These are phyloP conservation scores for Phoxinus dragarum DNA, from an alignment of 2,797 vertebrate species.

Conservation along the genomic window DNA sequence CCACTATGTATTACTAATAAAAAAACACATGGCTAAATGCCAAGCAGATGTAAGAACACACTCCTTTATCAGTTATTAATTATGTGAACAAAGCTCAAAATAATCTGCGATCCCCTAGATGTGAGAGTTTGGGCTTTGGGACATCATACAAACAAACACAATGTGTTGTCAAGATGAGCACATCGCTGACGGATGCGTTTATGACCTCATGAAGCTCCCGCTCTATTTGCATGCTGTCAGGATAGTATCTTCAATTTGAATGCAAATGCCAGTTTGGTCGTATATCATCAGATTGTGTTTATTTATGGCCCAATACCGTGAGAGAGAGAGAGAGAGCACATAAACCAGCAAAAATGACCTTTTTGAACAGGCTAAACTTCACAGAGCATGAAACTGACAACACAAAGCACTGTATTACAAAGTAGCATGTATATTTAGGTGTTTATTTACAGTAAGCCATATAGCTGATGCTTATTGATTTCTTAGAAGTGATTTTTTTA, in stretches of 20 bases:
- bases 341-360: neutral
- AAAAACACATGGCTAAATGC: constrained; percentile 53
- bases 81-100: neutral
- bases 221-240: constrained; percentile 26
- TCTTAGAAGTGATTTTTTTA: neutral
- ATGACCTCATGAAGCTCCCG: constrained; percentile 10
- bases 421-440: neutral
- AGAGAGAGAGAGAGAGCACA: neutral
- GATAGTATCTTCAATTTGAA: constrained; percentile 43
- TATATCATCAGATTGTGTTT: constrained; percentile 32
- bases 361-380: neutral
- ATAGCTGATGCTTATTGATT: neutral
- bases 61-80: constrained; percentile 28
- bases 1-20: constrained; percentile 64
- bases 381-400: neutral
- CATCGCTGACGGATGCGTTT: constrained; percentile 2
- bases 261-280: constrained; percentile 15
- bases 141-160: constrained; percentile 20
- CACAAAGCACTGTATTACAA: neutral
- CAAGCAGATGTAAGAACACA: constrained; percentile 35
- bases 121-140: constrained; percentile 2
- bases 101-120: neutral
- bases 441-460: neutral
- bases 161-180: neutral
- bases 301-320: constrained; percentile 30